Base-by-base conservation (phyloP, 2,888 invertebrate species). In the Fragum sueziense region DNA sequence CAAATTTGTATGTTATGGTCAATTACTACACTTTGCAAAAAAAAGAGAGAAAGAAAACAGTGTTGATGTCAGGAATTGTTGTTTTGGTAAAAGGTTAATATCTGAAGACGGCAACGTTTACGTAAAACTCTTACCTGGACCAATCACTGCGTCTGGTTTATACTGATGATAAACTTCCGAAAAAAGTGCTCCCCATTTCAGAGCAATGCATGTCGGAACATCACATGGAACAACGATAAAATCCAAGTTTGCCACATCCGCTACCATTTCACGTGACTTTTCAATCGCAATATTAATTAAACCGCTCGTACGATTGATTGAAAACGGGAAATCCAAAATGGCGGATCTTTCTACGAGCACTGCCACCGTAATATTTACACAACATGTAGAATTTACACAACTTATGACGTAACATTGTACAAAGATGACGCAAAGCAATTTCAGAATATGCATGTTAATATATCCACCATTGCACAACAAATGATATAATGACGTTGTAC, bases 101-200 rank as follows among this genome's bases (percentile, higher is more conserved):
- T n/a, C n/a, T n/a, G n/a, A n/a, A n/a, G n/a, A n/a, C n/a, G n/a
- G n/a, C n/a, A n/a, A n/a, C n/a, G n/a, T n/a, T n/a, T n/a, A n/a
- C n/a, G n/a, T n/a, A n/a, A n/a, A 37, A 37, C 14, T 9, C 79
- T 54, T 73, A 85, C 83, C 85, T 61, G 85, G 86, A 2, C 86
- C 85, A 65, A 85, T 86, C 47, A 86, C 76, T 14, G 70, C 85
- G 25, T 81, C 72, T 11, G 79, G 71, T n/a, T 72, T 70, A 11
- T 79, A 61, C 6, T 52, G 65, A 54, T 79, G 73, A 57, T 81
- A 79, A 22, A 86, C 29, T 11, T 83, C 79, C 2, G 86, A 76
- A 14, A 79, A 82, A 27, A 79, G 34, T 4, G 83, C 83, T n/a
- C 86, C 86, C 47, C 79, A 76, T 27, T 77, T 62, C 0, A 74